Evolutionary conservation across 1,140 invertebrate genomes (phyloP).

Genomic region (Rhopalosiphum padi): DNA sequence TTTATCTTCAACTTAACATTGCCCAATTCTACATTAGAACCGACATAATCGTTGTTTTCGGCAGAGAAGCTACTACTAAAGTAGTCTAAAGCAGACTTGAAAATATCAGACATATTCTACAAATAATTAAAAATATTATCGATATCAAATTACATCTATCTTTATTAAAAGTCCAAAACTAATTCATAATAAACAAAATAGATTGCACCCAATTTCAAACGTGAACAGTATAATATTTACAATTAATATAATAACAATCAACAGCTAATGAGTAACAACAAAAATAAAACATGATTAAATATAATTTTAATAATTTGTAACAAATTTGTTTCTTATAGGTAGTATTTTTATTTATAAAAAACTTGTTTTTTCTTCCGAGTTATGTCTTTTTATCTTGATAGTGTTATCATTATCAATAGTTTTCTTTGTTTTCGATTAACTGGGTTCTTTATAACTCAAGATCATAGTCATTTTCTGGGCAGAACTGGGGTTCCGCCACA

Average conservation of each 20-base stretch:
- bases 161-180: background rate
- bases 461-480: background rate
- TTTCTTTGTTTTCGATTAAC: slow-evolving; percentile 43
- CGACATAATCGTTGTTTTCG: slow-evolving; percentile 87
- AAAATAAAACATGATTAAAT: background rate
- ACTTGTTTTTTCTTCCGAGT: slow-evolving; percentile 22
- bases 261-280: background rate
- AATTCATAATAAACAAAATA: slow-evolving; percentile 23
- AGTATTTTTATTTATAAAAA: slow-evolving; percentile 21
- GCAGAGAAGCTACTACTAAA: slow-evolving; percentile 70
- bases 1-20: slow-evolving; percentile 88
- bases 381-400: background rate
- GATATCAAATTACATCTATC: background rate
- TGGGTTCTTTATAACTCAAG: background rate
- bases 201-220: background rate
- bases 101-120: slow-evolving; percentile 81
- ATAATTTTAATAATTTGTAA: background rate
- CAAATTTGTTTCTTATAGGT: background rate
- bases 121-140: background rate
- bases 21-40: slow-evolving; percentile 87
- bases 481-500: background rate
- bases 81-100: slow-evolving; percentile 87
- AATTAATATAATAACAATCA: background rate
- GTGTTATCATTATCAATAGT: background rate
- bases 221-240: background rate